Percentiles rank a stretch among this genome's conserved stretches.
phyloP scores from a whole-genome alignment of 2,888 invertebrate genomes.

The Drosophila paranaensis region DNA sequence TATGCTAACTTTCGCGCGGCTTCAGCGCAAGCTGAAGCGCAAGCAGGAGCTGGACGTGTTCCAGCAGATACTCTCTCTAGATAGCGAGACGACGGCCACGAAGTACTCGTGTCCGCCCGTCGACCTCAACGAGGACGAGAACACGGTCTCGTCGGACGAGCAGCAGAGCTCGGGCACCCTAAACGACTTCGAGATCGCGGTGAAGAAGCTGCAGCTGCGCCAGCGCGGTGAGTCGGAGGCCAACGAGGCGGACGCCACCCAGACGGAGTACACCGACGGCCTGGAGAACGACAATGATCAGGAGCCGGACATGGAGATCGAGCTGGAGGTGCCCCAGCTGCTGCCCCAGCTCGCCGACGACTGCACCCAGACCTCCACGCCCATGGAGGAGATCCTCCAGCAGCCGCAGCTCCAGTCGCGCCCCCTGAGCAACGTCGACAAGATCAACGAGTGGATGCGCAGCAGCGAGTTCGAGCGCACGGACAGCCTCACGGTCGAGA shows the following conservation, averaged over 20 bases:
- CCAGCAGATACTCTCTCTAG: constrained; percentile 86
- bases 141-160: constrained; percentile 73
- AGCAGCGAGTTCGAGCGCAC: constrained; percentile 83
- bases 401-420: constrained; percentile 69
- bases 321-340: constrained; percentile 75
- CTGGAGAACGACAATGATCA: constrained; percentile 66
- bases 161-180: constrained; percentile 76
- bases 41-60: constrained; percentile 86
- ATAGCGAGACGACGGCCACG: constrained; percentile 83
- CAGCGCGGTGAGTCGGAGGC: constrained; percentile 71
- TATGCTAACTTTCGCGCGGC: constrained; percentile 91
- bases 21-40: constrained; percentile 87
- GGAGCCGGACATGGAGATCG: constrained; percentile 76
- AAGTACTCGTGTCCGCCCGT: constrained; percentile 77
- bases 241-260: constrained; percentile 70
- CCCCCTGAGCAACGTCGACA: constrained; percentile 79
- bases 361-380: constrained; percentile 80
- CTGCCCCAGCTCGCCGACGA: constrained; percentile 76
- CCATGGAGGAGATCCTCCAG: constrained; percentile 77
- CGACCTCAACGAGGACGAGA: constrained; percentile 72
- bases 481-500: constrained; percentile 80
- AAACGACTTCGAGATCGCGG: constrained; percentile 78
- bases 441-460: constrained; percentile 84
- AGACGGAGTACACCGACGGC: constrained; percentile 64
- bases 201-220: constrained; percentile 61